Evolutionary conservation across 2,797 vertebrate species (phyloP).

Genomic region (Phataginus tricuspis): DNA sequence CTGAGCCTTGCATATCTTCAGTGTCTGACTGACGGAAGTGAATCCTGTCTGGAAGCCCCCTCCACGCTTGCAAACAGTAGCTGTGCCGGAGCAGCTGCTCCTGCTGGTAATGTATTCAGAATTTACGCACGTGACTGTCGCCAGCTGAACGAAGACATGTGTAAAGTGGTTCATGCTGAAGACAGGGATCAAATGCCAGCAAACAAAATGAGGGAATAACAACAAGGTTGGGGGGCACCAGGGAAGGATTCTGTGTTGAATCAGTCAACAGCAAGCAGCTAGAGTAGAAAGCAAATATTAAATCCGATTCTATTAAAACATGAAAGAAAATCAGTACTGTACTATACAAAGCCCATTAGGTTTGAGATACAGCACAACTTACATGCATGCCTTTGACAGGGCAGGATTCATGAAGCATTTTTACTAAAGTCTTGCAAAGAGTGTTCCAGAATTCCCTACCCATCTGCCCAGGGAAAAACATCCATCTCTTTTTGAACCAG

Average conservation of each 20-base stretch:
- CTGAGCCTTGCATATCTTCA: neutral
- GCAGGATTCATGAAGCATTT: slow-evolving; percentile 63
- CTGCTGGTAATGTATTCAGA: slow-evolving; percentile 56
- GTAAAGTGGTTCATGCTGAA: slow-evolving; percentile 72
- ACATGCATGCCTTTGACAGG: neutral
- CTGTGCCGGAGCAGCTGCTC: slow-evolving; percentile 6
- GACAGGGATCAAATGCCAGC: slow-evolving; percentile 78
- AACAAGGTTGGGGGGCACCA: slow-evolving; percentile 72
- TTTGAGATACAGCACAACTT: slow-evolving; percentile 20
- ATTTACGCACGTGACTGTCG: slow-evolving; percentile 63
- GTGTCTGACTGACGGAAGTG: slow-evolving; percentile 12
- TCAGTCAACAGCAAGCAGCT: slow-evolving; percentile 62
- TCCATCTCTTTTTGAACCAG: neutral
- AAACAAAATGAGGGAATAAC: slow-evolving; percentile 77
- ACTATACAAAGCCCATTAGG: slow-evolving; percentile 66
- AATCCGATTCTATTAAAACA: slow-evolving; percentile 75
- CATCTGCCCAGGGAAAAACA: slow-evolving; percentile 19
- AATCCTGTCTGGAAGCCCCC: neutral
- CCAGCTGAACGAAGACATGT: slow-evolving; percentile 76
- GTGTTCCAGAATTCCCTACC: slow-evolving; percentile 50
- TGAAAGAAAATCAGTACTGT: slow-evolving; percentile 71
- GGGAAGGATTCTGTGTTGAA: slow-evolving; percentile 78
- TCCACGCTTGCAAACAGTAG: neutral
- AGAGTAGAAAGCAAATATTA: slow-evolving; percentile 72
- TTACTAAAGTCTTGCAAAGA: slow-evolving; percentile 62